Percentiles rank a stretch among this genome's conserved stretches.
These are phyloP conservation scores for Brienomyrus longianalis DNA, from an alignment of 2,113 vertebrate species.

Conservation along the genomic window DNA sequence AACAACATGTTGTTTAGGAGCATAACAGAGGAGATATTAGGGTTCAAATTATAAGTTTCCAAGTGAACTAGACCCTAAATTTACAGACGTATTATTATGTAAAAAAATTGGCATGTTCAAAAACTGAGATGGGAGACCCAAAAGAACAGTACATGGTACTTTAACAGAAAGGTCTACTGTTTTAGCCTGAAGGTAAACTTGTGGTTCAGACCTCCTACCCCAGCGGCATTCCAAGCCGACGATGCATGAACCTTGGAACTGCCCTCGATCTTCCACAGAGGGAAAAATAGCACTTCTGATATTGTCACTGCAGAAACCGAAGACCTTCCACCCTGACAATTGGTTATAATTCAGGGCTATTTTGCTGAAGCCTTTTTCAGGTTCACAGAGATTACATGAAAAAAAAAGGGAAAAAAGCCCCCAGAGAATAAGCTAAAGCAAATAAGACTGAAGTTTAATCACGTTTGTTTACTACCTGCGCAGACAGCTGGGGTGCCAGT, in stretches of 20 bases:
- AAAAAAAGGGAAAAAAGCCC: background rate
- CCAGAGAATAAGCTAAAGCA: conserved; percentile 11
- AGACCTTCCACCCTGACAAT: background rate
- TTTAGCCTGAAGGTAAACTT: background rate
- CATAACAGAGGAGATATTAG: conserved; percentile 12
- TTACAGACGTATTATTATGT: background rate
- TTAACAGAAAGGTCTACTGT: background rate
- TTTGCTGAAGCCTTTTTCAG: background rate
- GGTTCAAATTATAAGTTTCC: background rate
- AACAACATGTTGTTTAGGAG: background rate
- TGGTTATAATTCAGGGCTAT: background rate
- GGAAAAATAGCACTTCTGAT: background rate
- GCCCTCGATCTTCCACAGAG: background rate
- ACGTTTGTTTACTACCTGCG: conserved; percentile 62
- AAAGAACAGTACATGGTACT: background rate
- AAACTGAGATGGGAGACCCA: background rate
- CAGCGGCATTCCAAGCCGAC: background rate
- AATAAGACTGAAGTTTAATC: conserved; percentile 23
- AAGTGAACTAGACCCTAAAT: conserved; percentile 27
- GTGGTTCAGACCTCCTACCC: background rate
- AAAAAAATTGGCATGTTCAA: background rate
- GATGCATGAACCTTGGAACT: background rate
- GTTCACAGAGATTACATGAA: background rate
- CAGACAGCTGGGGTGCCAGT: conserved; percentile 53
- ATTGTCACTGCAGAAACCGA: background rate